Percentiles rank a stretch among this genome's conserved stretches.
phyloP scores from a whole-genome alignment of 2,113 vertebrate species.

The Ochotona princeps region DNA sequence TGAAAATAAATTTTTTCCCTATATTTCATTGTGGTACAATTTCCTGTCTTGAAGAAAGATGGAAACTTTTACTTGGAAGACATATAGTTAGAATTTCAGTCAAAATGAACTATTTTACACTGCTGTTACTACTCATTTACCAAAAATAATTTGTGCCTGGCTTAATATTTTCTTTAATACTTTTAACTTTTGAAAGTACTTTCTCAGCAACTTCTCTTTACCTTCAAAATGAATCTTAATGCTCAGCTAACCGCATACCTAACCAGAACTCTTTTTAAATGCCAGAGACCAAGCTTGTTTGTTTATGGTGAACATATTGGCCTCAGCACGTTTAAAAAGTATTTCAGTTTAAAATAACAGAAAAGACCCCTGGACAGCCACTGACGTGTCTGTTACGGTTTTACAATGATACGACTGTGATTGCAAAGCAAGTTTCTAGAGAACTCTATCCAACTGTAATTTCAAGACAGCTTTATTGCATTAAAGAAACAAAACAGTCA shows the following conservation, averaged over 20 bases:
- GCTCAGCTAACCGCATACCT: not conserved
- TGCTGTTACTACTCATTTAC: slow-evolving; percentile 78
- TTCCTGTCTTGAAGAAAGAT: slow-evolving; percentile 79
- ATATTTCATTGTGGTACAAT: slow-evolving; percentile 73
- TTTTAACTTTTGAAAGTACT: slow-evolving; percentile 59
- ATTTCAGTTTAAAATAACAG: slow-evolving; percentile 25
- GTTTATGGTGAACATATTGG: slow-evolving; percentile 1
- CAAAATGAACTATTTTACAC: slow-evolving; percentile 74
- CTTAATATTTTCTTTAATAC: slow-evolving; percentile 75
- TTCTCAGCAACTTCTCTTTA: slow-evolving; percentile 11
- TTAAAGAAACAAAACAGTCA: slow-evolving; percentile 68
- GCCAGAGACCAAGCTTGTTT: not conserved
- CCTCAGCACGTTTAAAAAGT: slow-evolving; percentile 19
- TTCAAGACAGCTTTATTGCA: slow-evolving; percentile 60
- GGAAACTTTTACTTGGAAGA: slow-evolving; percentile 78
- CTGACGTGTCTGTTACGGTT: slow-evolving; percentile 4
- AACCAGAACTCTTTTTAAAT: not conserved
- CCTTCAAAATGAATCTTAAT: not conserved
- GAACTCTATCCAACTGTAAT: not conserved
- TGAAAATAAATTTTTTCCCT: slow-evolving; percentile 69
- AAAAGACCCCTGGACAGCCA: slow-evolving; percentile 54
- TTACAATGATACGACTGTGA: slow-evolving; percentile 61
- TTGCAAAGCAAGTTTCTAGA: slow-evolving; percentile 59
- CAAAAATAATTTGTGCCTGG: slow-evolving; percentile 79
- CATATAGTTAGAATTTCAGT: slow-evolving; percentile 78